Conservation (phyloP, 2,888 invertebrate genomes). For the Endomychus coccineus region DNA sequence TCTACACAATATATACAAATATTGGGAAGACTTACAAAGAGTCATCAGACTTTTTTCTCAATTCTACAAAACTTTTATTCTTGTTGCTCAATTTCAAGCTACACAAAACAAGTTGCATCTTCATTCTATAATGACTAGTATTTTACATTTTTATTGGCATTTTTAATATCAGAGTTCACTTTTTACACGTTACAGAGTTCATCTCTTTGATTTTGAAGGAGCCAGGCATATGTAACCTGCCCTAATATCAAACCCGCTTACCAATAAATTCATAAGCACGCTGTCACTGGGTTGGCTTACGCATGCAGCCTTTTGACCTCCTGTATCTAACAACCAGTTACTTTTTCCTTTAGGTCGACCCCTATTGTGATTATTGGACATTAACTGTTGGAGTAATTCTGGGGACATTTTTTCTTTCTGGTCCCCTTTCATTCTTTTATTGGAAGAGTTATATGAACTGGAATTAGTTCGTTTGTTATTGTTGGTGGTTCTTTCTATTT, state of each 20-base stretch:
- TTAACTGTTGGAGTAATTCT: constrained; percentile 54
- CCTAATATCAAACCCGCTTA: constrained; percentile 91
- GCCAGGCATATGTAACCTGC: constrained; percentile 85
- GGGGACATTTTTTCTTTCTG: constrained; percentile 43
- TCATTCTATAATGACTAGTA: too few species aligned
- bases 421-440: constrained; percentile 31
- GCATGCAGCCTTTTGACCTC: constrained; percentile 39
- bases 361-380: constrained; percentile 44
- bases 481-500: constrained; percentile 3
- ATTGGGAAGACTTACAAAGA: too few species aligned
- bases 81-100: too few species aligned
- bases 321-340: constrained; percentile 39
- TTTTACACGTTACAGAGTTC: too few species aligned
- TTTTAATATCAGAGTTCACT: too few species aligned
- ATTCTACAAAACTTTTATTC: too few species aligned
- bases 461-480: constrained; percentile 28
- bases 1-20: too few species aligned
- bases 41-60: too few species aligned
- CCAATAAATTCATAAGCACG: constrained; percentile 89
- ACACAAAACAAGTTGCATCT: too few species aligned
- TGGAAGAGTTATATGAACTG: constrained; percentile 27
- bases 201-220: constrained; percentile 45
- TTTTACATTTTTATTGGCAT: too few species aligned
- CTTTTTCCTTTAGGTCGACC: constrained; percentile 38
- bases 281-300: constrained; percentile 57